Evolutionary conservation across 2,888 invertebrate genomes (phyloP).

Genomic region (Serripes groenlandicus): DNA sequence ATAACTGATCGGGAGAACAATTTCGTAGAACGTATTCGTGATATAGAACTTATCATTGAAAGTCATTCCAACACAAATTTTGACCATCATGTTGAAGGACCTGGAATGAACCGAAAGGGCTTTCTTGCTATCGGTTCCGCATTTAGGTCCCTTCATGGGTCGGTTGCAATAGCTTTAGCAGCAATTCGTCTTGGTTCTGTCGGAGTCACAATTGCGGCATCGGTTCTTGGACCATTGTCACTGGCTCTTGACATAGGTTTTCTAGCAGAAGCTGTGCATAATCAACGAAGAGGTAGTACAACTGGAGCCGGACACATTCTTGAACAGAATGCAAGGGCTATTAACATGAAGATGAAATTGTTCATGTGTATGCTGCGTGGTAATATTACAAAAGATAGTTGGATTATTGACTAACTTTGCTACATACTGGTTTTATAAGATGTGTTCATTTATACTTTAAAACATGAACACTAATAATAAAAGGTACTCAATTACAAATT

Average conservation of each 20-base stretch:
- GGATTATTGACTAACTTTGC: too few species aligned
- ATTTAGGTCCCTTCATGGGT: neutral
- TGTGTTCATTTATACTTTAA: too few species aligned
- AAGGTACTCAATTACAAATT: too few species aligned
- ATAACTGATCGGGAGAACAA: slow-evolving; percentile 13
- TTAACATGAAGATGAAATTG: slow-evolving; percentile 3
- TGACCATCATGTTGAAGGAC: neutral
- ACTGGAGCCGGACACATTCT: slow-evolving; percentile 1
- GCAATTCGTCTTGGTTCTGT: slow-evolving; percentile 5
- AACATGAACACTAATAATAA: too few species aligned
- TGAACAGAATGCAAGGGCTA: neutral
- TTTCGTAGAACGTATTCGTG: neutral
- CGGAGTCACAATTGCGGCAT: slow-evolving; percentile 2
- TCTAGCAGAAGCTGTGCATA: slow-evolving; percentile 23
- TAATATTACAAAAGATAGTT: too few species aligned
- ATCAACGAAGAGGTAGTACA: slow-evolving; percentile 15
- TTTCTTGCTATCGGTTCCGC: slow-evolving; percentile 32
- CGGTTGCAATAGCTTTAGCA: neutral
- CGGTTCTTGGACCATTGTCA: slow-evolving; percentile 26
- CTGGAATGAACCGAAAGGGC: slow-evolving; percentile 6
- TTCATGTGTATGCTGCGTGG: slow-evolving; percentile 6
- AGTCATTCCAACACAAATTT: neutral
- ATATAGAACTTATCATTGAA: neutral
- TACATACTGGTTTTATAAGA: too few species aligned
- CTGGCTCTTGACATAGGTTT: slow-evolving; percentile 21